Evolutionary conservation across 2,113 vertebrate genomes (phyloP).

Genomic region (Leucoraja erinaceus): DNA sequence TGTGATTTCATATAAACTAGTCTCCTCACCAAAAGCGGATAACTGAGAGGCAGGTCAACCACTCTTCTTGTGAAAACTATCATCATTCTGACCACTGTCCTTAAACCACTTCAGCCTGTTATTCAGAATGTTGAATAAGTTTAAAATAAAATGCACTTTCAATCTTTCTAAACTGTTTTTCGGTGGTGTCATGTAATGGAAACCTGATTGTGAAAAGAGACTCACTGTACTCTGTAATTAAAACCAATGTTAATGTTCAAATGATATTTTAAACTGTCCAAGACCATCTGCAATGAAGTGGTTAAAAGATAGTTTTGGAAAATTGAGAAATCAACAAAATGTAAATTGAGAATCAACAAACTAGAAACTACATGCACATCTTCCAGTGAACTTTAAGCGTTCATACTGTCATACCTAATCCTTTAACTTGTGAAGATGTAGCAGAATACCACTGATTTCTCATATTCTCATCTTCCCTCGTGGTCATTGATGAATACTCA

Average conservation of each 20-base stretch:
- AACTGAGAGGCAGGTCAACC: not conserved
- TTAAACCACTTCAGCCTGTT: not conserved
- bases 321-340: too few relatives aligned
- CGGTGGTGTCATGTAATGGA: not conserved
- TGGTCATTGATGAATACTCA: not conserved
- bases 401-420: not conserved
- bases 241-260: not conserved
- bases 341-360: too few relatives aligned
- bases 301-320: not conserved
- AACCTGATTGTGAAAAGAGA: not conserved
- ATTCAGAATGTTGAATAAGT: not conserved
- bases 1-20: not conserved
- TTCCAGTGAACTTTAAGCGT: not conserved
- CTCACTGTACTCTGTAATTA: not conserved
- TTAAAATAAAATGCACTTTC: not conserved
- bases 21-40: not conserved
- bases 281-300: not conserved
- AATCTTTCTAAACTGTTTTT: not conserved
- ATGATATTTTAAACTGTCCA: not conserved
- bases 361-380: not conserved
- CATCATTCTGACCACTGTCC: not conserved
- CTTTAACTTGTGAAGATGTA: not conserved
- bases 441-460: not conserved
- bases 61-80: not conserved
- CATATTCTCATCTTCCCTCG: not conserved